Evolutionary conservation across 2,797 vertebrate species (phyloP).

Genomic region (Poliocrania exsul): DNA sequence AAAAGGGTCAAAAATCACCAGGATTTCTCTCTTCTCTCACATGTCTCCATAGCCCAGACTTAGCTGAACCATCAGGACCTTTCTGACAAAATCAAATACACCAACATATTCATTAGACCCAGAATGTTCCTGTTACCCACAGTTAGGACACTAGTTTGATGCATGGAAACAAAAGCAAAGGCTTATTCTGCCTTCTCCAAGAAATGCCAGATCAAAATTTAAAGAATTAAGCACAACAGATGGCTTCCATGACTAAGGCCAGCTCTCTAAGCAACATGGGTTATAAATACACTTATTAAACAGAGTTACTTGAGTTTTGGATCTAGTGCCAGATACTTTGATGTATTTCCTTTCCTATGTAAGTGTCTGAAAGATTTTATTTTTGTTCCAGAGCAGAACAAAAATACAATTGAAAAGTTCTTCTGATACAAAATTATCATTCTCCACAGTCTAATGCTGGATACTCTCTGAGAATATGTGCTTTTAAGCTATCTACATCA

Average conservation of each 20-base stretch:
- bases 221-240: conserved; percentile 19
- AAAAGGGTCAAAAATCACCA: not conserved
- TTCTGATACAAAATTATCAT: conserved; percentile 34
- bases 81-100: not conserved
- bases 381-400: conserved; percentile 48
- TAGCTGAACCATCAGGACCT: not conserved
- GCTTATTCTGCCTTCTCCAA: not conserved
- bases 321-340: not conserved
- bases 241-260: conserved; percentile 37
- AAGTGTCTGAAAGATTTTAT: conserved; percentile 21
- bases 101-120: not conserved
- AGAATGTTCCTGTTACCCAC: not conserved
- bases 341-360: not conserved
- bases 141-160: not conserved
- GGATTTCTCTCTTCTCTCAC: not conserved
- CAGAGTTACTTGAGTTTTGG: not conserved
- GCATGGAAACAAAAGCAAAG: not conserved
- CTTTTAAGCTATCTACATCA: conserved; percentile 21
- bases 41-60: not conserved
- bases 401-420: conserved; percentile 32
- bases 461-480: not conserved
- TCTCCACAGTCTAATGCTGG: not conserved
- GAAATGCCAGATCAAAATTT: not conserved
- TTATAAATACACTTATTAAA: conserved; percentile 48
- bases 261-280: not conserved